Percentiles rank a stretch among this genome's conserved stretches.
These are phyloP conservation scores for Thamnaconus septentrionalis DNA, from an alignment of 2,113 vertebrate species.

Conservation along the genomic window DNA sequence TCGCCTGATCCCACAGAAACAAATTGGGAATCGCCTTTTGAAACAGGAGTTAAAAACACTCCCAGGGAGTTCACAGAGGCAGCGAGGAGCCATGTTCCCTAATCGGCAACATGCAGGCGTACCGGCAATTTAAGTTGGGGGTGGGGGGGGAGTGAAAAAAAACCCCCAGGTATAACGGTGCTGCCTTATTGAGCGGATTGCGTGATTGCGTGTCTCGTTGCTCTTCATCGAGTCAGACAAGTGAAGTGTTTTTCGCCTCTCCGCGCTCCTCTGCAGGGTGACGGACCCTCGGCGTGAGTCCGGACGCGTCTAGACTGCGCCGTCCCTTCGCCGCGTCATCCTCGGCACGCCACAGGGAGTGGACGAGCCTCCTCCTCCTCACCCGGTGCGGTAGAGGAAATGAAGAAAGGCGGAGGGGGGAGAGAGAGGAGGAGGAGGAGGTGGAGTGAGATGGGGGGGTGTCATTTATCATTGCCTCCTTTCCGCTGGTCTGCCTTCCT, in stretches of 20 bases:
- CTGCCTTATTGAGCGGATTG: no score
- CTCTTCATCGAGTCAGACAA: no score
- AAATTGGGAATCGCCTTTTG: slow-evolving; percentile 75
- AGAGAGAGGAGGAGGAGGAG: slow-evolving; percentile 22
- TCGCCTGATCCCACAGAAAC: slow-evolving; percentile 64
- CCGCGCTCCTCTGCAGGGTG: no score
- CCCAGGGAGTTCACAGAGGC: slow-evolving; percentile 44
- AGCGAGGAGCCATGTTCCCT: slow-evolving; percentile 17
- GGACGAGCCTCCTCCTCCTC: slow-evolving; percentile 39
- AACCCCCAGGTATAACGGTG: no score
- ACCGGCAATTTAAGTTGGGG: no score
- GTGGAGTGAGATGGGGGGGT: slow-evolving; percentile 24
- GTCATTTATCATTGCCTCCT: slow-evolving; percentile 57
- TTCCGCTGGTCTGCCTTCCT: slow-evolving; percentile 44
- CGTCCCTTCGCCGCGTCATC: slow-evolving; percentile 19
- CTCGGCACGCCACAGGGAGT: slow-evolving; percentile 26
- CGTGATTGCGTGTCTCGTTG: no score
- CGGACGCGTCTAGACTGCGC: no score
- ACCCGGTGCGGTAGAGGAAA: slow-evolving; percentile 31
- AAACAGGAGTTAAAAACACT: slow-evolving; percentile 61
- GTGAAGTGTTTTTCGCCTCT: no score
- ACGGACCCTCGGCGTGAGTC: no score
- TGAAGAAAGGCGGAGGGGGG: slow-evolving; percentile 9
- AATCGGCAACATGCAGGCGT: slow-evolving; percentile 31
- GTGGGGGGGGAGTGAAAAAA: no score